These are phyloP conservation scores for Emberiza fucata DNA, from an alignment of 2,113 vertebrate species.

Conservation along the genomic window DNA sequence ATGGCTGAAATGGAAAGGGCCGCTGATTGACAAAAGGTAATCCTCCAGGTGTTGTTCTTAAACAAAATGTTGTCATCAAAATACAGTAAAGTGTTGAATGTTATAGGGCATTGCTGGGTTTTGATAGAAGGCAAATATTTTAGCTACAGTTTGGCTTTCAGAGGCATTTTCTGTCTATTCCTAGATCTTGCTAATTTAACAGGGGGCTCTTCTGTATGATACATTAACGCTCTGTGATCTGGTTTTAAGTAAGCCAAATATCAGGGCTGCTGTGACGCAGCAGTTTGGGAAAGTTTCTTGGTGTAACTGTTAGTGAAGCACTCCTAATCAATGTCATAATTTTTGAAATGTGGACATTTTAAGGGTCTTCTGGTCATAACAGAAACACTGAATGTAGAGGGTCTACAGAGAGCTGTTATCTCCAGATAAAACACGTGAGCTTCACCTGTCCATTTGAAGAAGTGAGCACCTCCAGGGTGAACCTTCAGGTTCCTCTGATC, in stretches of 20 bases:
- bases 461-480: background rate
- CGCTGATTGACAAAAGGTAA: background rate
- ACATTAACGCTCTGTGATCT: conserved; percentile 31
- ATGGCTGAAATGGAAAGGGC: background rate
- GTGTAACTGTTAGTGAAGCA: conserved; percentile 10
- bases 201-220: background rate
- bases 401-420: background rate
- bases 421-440: background rate
- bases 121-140: background rate
- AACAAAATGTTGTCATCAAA: background rate
- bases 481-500: background rate
- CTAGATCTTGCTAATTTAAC: background rate
- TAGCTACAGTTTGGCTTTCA: background rate
- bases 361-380: background rate
- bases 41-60: background rate
- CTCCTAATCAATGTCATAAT: background rate
- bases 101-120: background rate
- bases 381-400: background rate
- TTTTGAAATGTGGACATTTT: background rate
- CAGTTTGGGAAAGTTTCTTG: background rate
- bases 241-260: conserved; percentile 35
- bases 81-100: background rate
- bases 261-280: conserved; percentile 22
- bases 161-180: conserved; percentile 15
- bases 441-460: background rate